phyloP scores from a whole-genome alignment of 2,888 invertebrate genomes.

The Andrena flavipes region DNA sequence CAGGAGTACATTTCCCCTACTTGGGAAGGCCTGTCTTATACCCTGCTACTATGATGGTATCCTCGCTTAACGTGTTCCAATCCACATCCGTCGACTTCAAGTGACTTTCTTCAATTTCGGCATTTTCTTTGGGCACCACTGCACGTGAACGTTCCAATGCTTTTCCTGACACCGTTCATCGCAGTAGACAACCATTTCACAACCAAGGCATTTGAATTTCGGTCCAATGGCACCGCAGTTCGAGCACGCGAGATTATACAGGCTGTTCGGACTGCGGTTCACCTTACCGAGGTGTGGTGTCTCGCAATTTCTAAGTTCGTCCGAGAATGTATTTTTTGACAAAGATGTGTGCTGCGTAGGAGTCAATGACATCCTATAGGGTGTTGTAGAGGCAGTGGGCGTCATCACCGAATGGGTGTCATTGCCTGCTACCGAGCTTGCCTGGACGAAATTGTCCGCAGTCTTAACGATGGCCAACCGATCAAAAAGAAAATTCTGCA shows the following conservation, averaged over 20 bases:
- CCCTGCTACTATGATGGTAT: background rate
- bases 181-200: slow-evolving; percentile 80
- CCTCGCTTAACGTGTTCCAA: background rate
- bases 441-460: slow-evolving; percentile 41
- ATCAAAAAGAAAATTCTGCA: slow-evolving; percentile 63
- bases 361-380: slow-evolving; percentile 16
- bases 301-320: slow-evolving; percentile 67
- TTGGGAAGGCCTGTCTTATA: no score
- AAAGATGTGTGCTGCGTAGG: slow-evolving; percentile 9
- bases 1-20: no score
- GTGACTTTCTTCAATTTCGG: slow-evolving; percentile 80
- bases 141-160: slow-evolving; percentile 79
- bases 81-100: slow-evolving; percentile 5
- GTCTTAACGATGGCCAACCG: slow-evolving; percentile 44
- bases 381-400: slow-evolving; percentile 10
- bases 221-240: slow-evolving; percentile 75
- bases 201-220: slow-evolving; percentile 81
- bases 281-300: slow-evolving; percentile 78
- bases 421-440: slow-evolving; percentile 15
- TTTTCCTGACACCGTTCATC: slow-evolving; percentile 79
- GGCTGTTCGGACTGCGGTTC: slow-evolving; percentile 63
- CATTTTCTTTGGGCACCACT: slow-evolving; percentile 81
- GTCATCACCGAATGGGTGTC: slow-evolving; percentile 16
- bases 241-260: slow-evolving; percentile 72
- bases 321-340: slow-evolving; percentile 1